phyloP scores from a whole-genome alignment of 2,888 invertebrate genomes.

The Sclerodermus sp. region DNA sequence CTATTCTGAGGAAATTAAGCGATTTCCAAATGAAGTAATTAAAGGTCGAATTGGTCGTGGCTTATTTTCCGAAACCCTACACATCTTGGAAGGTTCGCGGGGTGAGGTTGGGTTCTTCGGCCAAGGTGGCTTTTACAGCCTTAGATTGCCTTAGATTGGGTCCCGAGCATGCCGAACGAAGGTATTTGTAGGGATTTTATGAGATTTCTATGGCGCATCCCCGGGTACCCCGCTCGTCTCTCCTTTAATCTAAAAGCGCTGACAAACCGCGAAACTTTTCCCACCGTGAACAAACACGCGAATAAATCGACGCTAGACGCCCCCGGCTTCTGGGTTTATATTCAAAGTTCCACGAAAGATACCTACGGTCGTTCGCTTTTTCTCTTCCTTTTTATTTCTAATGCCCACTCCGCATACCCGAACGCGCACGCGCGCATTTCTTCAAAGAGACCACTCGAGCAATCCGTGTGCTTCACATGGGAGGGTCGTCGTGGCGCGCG shows the following conservation, averaged over 20 bases:
- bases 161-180: constrained; percentile 45
- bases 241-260: constrained; percentile 55
- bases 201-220: constrained; percentile 48
- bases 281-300: constrained; percentile 54
- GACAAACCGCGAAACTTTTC: constrained; percentile 57
- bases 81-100: constrained; percentile 5
- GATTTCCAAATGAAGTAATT: no score
- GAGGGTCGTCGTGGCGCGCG: no score
- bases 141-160: constrained; percentile 12
- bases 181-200: constrained; percentile 52
- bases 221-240: constrained; percentile 3
- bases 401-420: constrained; percentile 5
- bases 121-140: constrained; percentile 37
- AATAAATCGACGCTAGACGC: constrained; percentile 53
- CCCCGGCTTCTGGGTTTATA: constrained; percentile 47
- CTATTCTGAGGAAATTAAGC: no score
- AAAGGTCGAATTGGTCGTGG: no score
- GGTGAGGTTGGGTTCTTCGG: constrained; percentile 18
- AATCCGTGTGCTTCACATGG: no score
- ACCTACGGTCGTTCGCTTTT: constrained; percentile 28
- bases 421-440: not conserved
- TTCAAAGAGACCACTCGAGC: no score
- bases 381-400: constrained; percentile 23
- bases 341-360: constrained; percentile 48
- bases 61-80: not conserved